Percentiles rank a stretch among this genome's conserved stretches.
Conservation (phyloP, 2,797 vertebrate genomes). For the Sciaenops ocellatus region DNA sequence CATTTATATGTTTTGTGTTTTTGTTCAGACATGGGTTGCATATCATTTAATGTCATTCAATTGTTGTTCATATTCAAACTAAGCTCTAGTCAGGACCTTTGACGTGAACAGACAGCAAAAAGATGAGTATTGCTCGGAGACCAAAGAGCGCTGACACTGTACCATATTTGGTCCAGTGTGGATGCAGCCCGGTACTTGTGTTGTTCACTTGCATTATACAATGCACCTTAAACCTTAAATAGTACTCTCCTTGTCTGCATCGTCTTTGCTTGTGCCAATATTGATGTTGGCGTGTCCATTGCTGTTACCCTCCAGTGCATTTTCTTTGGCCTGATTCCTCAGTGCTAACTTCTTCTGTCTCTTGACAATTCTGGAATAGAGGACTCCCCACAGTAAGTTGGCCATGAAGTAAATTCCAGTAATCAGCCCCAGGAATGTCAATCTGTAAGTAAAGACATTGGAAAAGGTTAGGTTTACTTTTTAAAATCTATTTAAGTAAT, state of each 20-base stretch:
- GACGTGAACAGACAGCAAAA: constrained; percentile 17
- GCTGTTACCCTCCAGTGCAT: constrained; percentile 53
- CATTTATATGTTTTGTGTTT: neutral
- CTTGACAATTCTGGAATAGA: constrained; percentile 77
- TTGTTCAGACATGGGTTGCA: neutral
- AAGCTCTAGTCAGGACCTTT: constrained; percentile 14
- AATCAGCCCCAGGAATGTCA: constrained; percentile 82
- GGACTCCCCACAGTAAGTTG: constrained; percentile 70
- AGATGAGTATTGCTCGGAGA: constrained; percentile 17
- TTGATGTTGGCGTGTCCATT: constrained; percentile 66
- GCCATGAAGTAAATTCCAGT: constrained; percentile 71
- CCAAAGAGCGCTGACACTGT: constrained; percentile 46
- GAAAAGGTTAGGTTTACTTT: neutral
- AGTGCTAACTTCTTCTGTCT: constrained; percentile 76
- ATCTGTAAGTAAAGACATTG: constrained; percentile 59
- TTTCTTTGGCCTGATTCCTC: constrained; percentile 71
- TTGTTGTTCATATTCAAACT: neutral
- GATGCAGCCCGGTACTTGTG: constrained; percentile 35
- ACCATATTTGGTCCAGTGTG: constrained; percentile 53
- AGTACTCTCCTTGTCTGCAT: constrained; percentile 79
- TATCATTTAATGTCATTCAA: neutral
- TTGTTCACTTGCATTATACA: neutral
- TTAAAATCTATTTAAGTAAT: neutral
- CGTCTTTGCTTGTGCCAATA: constrained; percentile 67
- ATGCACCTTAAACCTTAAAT: constrained; percentile 63